phyloP scores from a whole-genome alignment of 92 coral and sea anemone genomes.

The Epizoanthus scotinus region DNA sequence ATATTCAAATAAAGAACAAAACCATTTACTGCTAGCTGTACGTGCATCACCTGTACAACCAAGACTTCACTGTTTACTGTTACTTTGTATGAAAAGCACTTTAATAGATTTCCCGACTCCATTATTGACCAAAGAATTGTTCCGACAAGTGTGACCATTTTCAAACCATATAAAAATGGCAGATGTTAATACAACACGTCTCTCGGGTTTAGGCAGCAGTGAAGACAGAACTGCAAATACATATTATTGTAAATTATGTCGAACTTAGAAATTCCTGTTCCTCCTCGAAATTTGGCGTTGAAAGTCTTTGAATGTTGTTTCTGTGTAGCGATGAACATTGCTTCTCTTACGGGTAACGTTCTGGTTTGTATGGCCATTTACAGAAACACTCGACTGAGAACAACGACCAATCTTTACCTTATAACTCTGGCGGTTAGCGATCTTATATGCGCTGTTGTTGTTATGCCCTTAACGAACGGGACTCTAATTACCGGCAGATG shows the following conservation, averaged over 20 bases:
- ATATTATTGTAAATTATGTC: neutral
- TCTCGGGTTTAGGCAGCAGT: too few relatives aligned
- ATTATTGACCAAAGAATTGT: too few relatives aligned
- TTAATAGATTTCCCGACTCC: too few relatives aligned
- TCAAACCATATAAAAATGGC: too few relatives aligned
- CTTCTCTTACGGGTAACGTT: constrained; percentile 21
- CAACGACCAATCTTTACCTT: constrained; percentile 37
- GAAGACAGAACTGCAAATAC: too few relatives aligned
- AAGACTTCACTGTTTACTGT: too few relatives aligned
- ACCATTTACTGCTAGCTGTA: too few relatives aligned
- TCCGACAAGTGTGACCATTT: too few relatives aligned
- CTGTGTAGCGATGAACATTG: constrained; percentile 22
- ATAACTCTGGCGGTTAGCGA: constrained; percentile 40
- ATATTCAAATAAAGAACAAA: too few relatives aligned
- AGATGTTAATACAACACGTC: too few relatives aligned
- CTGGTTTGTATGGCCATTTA: constrained; percentile 33
- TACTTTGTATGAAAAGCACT: too few relatives aligned
- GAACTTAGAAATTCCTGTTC: constrained; percentile 22
- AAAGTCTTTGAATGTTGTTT: constrained; percentile 29
- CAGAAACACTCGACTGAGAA: constrained; percentile 47
- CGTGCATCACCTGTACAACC: too few relatives aligned
- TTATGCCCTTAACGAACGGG: constrained; percentile 36
- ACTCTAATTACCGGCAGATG: constrained; percentile 43
- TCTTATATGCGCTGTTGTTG: constrained; percentile 40
- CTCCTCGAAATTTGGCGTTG: constrained; percentile 31